Percentiles rank a stretch among this genome's conserved stretches.
Conservation (phyloP, 2,797 vertebrate species). For the Melanogrammus aeglefinus region DNA sequence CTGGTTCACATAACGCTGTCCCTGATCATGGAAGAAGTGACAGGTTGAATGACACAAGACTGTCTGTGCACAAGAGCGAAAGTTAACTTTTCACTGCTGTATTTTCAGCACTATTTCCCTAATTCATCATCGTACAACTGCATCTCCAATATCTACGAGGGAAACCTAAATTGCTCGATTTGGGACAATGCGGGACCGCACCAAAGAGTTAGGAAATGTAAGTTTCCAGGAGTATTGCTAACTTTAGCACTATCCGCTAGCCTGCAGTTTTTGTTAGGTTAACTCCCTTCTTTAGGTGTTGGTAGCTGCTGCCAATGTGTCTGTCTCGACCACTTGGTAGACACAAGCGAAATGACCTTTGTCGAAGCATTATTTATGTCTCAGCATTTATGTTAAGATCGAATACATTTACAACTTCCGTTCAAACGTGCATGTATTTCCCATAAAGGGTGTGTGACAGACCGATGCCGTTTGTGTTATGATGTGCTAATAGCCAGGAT, state of each 20-base stretch:
- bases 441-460: slow-evolving; percentile 22
- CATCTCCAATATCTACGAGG: not conserved
- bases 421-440: slow-evolving; percentile 6
- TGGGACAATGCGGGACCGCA: slow-evolving; percentile 73
- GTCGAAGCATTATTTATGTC: accelerated
- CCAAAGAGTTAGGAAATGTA: slow-evolving; percentile 76
- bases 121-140: not conserved
- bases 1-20: too few species aligned
- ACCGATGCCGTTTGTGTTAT: slow-evolving; percentile 30
- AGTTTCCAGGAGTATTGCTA: slow-evolving; percentile 53
- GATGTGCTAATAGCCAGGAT: not conserved
- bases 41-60: slow-evolving; percentile 1
- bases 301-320: not conserved
- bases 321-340: not conserved
- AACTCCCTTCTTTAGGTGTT: not conserved
- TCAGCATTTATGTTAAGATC: not conserved
- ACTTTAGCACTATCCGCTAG: slow-evolving; percentile 42
- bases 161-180: not conserved
- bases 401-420: slow-evolving; percentile 41
- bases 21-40: not conserved
- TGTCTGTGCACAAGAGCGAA: not conserved
- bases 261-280: slow-evolving; percentile 36
- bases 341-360: accelerated
- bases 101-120: not conserved
- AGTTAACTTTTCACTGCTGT: not conserved